Evolutionary conservation across 2,113 vertebrate genomes (phyloP).

Genomic region (chimpanzee (Pan troglodytes)): NHGRI_mPanTro3-v2.1_pri NC_086015.1:162165001-162165500

Average conservation of each 20-base stretch:
- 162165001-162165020: neutral
- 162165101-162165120: neutral
- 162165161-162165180: neutral
- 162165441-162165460: neutral
- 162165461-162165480: neutral
- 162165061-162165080: neutral
- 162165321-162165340: neutral
- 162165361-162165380: neutral
- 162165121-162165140: neutral
- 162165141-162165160: neutral
- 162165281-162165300: neutral
- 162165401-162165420: neutral
- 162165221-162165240: neutral
- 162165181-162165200: neutral
- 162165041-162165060: neutral
- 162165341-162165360: neutral
- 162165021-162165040: conserved; percentile 11
- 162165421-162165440: neutral
- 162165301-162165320: neutral
- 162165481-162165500: neutral
- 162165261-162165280: neutral
- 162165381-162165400: neutral
- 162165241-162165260: neutral
- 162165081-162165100: neutral
- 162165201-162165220: neutral